These are phyloP conservation scores for Oscarella lobularis DNA, from an alignment of 37 sponge, comb jelly and placozoan genomes.

Conservation along the genomic window DNA sequence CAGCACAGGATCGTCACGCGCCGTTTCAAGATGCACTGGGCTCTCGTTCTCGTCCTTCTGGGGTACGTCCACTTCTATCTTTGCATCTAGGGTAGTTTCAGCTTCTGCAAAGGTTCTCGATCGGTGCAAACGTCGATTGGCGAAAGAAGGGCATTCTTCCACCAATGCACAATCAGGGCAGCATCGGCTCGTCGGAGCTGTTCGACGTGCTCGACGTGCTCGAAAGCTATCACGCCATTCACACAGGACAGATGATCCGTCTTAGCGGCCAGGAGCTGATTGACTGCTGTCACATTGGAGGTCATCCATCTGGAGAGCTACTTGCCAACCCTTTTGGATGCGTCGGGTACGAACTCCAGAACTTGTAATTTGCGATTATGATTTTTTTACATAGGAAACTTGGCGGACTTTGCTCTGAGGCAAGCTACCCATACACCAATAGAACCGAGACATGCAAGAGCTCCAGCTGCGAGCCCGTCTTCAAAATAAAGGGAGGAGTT, in stretches of 20 bases:
- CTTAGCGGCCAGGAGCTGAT: conserved; percentile 23
- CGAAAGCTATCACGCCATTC: conserved; percentile 25
- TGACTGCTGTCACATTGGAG: no score
- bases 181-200: not conserved
- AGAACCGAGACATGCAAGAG: conserved; percentile 11
- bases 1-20: no score
- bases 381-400: conserved; percentile 5
- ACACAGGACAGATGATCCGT: conserved; percentile 18
- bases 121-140: conserved; percentile 63
- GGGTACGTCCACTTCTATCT: no score
- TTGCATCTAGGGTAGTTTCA: no score
- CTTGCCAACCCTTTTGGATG: not conserved
- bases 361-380: not conserved
- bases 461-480: conserved; percentile 1
- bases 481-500: conserved; percentile 16
- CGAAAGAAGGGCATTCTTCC: conserved; percentile 41
- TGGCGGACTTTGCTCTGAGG: conserved; percentile 35
- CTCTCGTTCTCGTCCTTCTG: no score
- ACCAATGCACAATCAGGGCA: conserved; percentile 41
- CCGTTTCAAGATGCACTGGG: no score
- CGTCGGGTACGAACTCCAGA: no score
- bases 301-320: not conserved
- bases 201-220: conserved; percentile 16
- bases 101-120: no score
- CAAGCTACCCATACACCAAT: not conserved